A percentile compares a stretch with the other conserved stretches of the same genome.
These are phyloP conservation scores for Florisuga fusca DNA, from an alignment of 2,797 vertebrate species.

Conservation along the genomic window DNA sequence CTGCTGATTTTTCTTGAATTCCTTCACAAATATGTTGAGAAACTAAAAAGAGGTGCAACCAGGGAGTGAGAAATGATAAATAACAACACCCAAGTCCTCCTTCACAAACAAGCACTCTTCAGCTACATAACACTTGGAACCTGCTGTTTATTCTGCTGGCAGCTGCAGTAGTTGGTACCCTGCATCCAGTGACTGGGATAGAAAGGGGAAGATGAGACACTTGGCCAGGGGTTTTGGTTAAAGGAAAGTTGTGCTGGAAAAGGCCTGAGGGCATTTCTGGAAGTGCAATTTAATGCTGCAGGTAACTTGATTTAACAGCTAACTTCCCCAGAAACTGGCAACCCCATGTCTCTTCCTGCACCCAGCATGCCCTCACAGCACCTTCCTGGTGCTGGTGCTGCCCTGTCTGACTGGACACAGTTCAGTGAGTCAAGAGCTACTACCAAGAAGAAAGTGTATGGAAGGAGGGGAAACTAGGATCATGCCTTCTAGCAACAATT, in stretches of 20 bases:
- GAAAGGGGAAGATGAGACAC: background rate
- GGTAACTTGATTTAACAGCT: background rate
- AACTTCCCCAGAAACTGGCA: background rate
- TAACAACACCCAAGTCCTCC: background rate
- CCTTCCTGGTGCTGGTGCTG: background rate
- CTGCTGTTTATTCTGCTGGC: background rate
- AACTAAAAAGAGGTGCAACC: slow-evolving; percentile 37
- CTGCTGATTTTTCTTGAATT: slow-evolving; percentile 50
- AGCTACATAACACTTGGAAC: background rate
- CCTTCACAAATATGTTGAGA: slow-evolving; percentile 22
- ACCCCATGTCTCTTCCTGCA: background rate
- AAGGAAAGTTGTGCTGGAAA: background rate
- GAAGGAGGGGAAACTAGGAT: background rate
- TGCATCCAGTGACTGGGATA: background rate
- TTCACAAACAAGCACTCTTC: background rate
- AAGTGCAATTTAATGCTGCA: accelerated
- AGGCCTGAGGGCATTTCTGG: background rate
- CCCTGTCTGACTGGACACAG: background rate
- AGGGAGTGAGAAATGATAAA: slow-evolving; percentile 17
- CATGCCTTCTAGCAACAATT: background rate
- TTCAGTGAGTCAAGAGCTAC: background rate
- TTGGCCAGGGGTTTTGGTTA: background rate
- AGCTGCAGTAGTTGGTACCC: background rate
- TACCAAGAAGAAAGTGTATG: background rate
- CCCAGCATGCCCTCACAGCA: accelerated